Evolutionary conservation across 2,797 vertebrate genomes (phyloP).

Genomic region (Liasis olivaceus): DNA sequence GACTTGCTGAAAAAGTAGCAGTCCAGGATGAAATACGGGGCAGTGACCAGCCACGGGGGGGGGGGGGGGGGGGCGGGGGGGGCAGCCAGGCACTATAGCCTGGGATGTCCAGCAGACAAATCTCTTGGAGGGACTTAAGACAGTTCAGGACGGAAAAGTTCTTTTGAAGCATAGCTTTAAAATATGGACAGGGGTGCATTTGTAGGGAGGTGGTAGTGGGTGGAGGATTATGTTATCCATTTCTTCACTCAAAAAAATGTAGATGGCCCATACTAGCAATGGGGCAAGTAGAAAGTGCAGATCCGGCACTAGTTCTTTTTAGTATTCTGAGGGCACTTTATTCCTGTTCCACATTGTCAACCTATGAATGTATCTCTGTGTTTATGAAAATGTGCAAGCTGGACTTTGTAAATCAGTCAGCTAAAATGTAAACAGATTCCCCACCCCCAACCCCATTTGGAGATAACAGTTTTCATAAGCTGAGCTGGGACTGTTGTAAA

Average conservation of each 20-base stretch:
- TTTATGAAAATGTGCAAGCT: constrained; percentile 4
- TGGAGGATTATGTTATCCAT: background rate
- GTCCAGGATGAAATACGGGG: background rate
- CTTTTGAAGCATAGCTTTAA: background rate
- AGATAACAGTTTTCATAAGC: constrained; percentile 36
- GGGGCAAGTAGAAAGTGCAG: background rate
- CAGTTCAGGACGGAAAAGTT: background rate
- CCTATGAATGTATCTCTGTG: background rate
- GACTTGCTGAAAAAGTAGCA: background rate
- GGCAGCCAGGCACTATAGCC: background rate
- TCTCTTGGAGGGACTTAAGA: background rate
- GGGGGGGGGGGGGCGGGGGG: background rate
- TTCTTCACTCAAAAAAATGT: background rate
- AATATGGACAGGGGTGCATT: background rate
- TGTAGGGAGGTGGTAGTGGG: background rate
- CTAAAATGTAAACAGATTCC: constrained; percentile 17
- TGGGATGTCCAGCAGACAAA: background rate
- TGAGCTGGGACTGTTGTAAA: constrained; percentile 22
- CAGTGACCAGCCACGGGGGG: background rate
- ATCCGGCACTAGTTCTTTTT: background rate
- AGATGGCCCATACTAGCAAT: background rate
- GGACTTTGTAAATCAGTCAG: constrained; percentile 12
- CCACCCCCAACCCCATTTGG: background rate
- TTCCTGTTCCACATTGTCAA: background rate
- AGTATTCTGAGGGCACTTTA: background rate